Conservation (phyloP, 23 tunicate genomes). For the Ascidia mentula region DNA sequence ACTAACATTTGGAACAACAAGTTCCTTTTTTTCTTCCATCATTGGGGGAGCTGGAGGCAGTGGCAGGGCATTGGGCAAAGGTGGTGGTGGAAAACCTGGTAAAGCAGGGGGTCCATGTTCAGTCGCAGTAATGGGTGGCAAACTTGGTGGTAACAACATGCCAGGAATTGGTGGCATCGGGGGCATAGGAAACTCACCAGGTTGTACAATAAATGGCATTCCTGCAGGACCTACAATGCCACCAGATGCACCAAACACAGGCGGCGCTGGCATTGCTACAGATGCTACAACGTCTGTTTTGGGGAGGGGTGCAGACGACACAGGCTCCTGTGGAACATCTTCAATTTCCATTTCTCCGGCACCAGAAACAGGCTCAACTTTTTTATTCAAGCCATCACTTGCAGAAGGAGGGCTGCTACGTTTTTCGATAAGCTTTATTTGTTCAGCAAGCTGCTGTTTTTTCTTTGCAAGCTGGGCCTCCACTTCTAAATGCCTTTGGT, state of each 20-base stretch:
- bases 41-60: background rate
- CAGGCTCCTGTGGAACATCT: conserved; percentile 17
- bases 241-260: conserved; percentile 23
- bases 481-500: conserved; percentile 19
- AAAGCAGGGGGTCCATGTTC: too few relatives aligned
- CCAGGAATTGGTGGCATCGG: conserved; percentile 10
- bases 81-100: conserved; percentile 14
- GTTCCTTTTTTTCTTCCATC: background rate
- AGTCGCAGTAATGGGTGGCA: too few relatives aligned
- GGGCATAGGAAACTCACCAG: conserved; percentile 13
- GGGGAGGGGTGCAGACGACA: background rate
- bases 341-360: conserved; percentile 79
- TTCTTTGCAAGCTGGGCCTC: too few relatives aligned
- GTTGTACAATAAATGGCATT: conserved; percentile 5
- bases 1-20: background rate
- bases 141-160: background rate
- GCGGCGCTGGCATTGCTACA: conserved; percentile 21
- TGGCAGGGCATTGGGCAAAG: background rate
- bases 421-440: conserved; percentile 16
- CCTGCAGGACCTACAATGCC: conserved; percentile 1
- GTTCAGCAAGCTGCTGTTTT: conserved; percentile 32
- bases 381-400: background rate
- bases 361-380: conserved; percentile 30
- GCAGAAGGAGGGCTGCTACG: background rate
- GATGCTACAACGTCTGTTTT: background rate